Evolutionary conservation across 2,797 vertebrate genomes (phyloP).

Genomic region (Distichodus sexfasciatus): DNA sequence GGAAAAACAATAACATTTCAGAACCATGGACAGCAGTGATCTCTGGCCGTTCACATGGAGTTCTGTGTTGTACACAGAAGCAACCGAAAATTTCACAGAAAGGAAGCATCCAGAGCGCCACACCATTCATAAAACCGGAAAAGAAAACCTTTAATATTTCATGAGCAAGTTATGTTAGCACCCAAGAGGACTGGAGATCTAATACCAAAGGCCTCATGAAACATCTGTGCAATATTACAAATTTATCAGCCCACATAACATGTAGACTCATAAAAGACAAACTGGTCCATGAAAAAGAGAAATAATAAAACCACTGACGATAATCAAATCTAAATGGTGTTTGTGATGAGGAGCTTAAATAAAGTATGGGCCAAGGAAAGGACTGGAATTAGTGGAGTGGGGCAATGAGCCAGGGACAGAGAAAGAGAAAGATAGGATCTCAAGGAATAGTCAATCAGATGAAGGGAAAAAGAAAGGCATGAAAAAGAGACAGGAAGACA

Average conservation of each 20-base stretch:
- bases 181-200: constrained; percentile 5
- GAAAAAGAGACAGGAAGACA: neutral
- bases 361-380: constrained; percentile 19
- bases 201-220: constrained; percentile 7
- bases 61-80: neutral
- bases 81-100: neutral
- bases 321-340: neutral
- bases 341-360: constrained; percentile 1
- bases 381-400: neutral
- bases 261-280: constrained; percentile 13
- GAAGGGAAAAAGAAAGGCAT: neutral
- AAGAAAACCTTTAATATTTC: constrained; percentile 29
- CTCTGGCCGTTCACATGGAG: constrained; percentile 15
- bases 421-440: neutral
- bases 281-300: neutral
- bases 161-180: constrained; percentile 8
- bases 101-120: neutral
- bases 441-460: neutral
- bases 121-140: constrained; percentile 11
- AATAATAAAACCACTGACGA: neutral
- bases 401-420: neutral
- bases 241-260: neutral
- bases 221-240: constrained; percentile 11
- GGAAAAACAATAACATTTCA: constrained; percentile 19
- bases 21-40: constrained; percentile 7